Base-by-base conservation (phyloP, 2,113 vertebrate genomes). In the Colistium nudipinnis region DNA sequence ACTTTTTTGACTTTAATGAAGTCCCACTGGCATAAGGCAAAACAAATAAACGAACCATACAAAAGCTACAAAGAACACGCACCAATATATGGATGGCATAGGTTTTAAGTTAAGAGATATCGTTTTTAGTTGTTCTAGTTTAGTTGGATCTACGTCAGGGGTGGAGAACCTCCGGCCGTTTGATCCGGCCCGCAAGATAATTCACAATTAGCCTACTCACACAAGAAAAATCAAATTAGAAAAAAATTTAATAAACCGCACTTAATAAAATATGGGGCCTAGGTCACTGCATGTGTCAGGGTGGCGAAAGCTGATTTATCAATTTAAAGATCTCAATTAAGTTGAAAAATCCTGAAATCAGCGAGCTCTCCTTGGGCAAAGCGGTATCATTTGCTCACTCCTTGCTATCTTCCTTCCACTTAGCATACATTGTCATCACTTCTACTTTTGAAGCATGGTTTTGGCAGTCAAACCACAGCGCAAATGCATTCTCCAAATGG, bases 1-100 rank as follows among this genome's bases (percentile, higher is more conserved):
- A 55, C 72, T 77, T 88, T 76, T 82, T 81, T 80, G 52, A 74
- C 82, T 88, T 89, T 90, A 89, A 90, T 90, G 78, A 88, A 62
- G 78, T 88, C 87, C 84, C 87, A 45, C 47, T 69, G 84, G 87
- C 48, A 68, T 86, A 49, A 53, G 66, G 66, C 62, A 65, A n/a
- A n/a, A n/a, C 62, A 82, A 80, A 86, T 66, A 75, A 73, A 73
- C 59, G 78, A 48, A 38, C 36, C 36, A 54, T 7, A 55, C 38
- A 59, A 41, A 73, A 60, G 56, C 67, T 36, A 53, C 24, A 72
- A 30, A 17, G 56, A 61, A 39, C 35, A 52, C 62, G n/a, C n/a
- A 77, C 11, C 44, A 33, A 76, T 33, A 69, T 19, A 31, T 38
- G 16, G 57, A 10, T 56, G 33, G 5, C 0, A 49, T 68, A 38